These are phyloP conservation scores for Dione juno DNA, from an alignment of 2,888 invertebrate genomes.

Conservation along the genomic window DNA sequence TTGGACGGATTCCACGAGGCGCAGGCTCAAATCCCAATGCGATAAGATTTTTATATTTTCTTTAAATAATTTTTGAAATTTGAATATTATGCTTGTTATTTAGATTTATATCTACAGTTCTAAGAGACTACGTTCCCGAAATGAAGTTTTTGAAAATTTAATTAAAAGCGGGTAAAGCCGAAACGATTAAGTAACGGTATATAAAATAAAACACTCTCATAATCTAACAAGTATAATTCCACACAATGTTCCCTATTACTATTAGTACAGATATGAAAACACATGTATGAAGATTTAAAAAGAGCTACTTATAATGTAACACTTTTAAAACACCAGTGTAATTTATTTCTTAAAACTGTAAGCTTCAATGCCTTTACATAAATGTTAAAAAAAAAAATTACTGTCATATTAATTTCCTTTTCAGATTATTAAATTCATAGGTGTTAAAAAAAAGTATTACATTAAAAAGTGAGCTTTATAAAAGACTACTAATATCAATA, in stretches of 20 bases:
- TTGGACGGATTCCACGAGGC: too few species aligned
- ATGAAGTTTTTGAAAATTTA: background rate
- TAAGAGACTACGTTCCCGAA: too few species aligned
- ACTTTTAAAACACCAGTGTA: conserved; percentile 10
- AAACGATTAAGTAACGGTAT: background rate
- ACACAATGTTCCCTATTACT: conserved; percentile 39
- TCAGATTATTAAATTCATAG: too few species aligned
- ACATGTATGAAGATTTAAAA: conserved; percentile 40
- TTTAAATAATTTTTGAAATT: too few species aligned
- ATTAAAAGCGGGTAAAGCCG: background rate
- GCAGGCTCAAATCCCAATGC: too few species aligned
- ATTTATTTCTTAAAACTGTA: background rate
- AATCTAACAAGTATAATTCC: conserved; percentile 41
- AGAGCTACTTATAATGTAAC: conserved; percentile 30
- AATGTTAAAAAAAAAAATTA: too few species aligned
- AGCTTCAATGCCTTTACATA: too few species aligned
- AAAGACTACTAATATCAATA: conserved; percentile 67
- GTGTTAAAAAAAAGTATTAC: conserved; percentile 50
- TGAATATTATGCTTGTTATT: too few species aligned
- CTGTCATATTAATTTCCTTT: too few species aligned
- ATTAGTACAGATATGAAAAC: conserved; percentile 42
- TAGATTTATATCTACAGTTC: too few species aligned
- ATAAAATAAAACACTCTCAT: conserved; percentile 31
- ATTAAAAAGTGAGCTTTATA: conserved; percentile 58
- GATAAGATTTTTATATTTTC: too few species aligned